A percentile compares a stretch with the other conserved stretches of the same genome.
phyloP scores from a whole-genome alignment of 2,113 vertebrate genomes.

The Ibidorhyncha struthersii region DNA sequence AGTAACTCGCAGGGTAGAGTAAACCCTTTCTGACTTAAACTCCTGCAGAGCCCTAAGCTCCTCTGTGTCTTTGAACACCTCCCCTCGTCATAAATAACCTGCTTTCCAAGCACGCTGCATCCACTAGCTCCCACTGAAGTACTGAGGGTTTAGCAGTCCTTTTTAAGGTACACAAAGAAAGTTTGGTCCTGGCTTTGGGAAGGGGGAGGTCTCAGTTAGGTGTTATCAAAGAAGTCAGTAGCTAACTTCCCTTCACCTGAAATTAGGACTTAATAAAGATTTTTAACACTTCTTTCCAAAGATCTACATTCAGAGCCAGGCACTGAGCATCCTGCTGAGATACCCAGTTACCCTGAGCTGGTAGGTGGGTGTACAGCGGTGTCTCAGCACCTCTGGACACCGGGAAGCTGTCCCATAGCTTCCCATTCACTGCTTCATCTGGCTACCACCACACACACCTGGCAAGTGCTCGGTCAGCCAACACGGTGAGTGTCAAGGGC shows the following conservation, averaged over 20 bases:
- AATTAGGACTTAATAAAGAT: not conserved
- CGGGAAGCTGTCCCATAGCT: not conserved
- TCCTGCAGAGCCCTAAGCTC: not conserved
- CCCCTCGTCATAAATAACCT: not conserved
- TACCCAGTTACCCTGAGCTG: not conserved
- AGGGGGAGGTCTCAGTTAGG: not conserved
- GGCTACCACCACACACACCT: not conserved
- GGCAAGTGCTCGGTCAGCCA: accelerated
- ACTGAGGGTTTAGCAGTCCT: not conserved
- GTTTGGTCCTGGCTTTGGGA: not conserved
- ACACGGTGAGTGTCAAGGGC: accelerated
- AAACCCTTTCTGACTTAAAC: not conserved
- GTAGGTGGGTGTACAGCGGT: not conserved
- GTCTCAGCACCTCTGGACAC: not conserved
- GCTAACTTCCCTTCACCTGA: not conserved
- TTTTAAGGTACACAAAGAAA: not conserved
- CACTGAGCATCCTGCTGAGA: accelerated
- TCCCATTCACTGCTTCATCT: not conserved
- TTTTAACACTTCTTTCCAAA: not conserved
- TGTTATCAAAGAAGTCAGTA: not conserved
- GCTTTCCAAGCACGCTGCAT: not conserved
- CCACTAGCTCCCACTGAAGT: not conserved
- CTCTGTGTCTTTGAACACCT: not conserved
- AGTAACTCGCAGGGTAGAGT: not conserved
- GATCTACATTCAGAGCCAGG: not conserved